Evolutionary conservation across 2,113 vertebrate species (phyloP).

Genomic region (Coryphaenoides rupestris): DNA sequence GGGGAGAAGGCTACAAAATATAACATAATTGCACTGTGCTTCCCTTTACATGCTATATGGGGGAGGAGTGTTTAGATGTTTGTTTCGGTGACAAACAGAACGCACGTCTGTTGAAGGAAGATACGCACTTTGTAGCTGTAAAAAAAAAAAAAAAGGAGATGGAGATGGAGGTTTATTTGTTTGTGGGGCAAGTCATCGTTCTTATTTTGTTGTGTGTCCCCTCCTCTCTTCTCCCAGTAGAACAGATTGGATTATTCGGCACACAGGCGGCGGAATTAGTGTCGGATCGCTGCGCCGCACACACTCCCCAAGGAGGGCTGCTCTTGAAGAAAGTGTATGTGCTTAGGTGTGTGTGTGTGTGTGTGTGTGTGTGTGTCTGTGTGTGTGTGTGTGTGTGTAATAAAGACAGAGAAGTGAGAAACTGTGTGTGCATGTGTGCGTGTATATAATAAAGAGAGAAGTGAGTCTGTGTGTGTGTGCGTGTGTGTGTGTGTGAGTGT

Average conservation of each 20-base stretch:
- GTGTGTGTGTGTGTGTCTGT: neutral
- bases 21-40: constrained; percentile 10
- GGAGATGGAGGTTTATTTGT: constrained; percentile 40
- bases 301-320: constrained; percentile 53
- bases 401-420: constrained; percentile 5
- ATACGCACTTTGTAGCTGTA: neutral
- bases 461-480: too few species aligned
- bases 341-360: constrained; percentile 4
- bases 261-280: constrained; percentile 55
- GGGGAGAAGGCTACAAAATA: too few species aligned
- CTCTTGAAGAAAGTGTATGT: constrained; percentile 43
- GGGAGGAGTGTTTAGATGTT: neutral
- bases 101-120: too few species aligned
- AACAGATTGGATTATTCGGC: constrained; percentile 58
- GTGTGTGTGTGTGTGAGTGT: too few species aligned
- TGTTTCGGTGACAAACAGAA: constrained; percentile 6
- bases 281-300: constrained; percentile 55
- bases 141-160: constrained; percentile 18
- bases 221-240: constrained; percentile 38
- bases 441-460: too few species aligned
- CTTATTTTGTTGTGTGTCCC: constrained; percentile 13
- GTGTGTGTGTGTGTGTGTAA: neutral
- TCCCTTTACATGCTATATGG: constrained; percentile 4
- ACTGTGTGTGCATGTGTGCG: too few species aligned
- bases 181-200: constrained; percentile 16